A percentile compares a stretch with the other conserved stretches of the same genome.
Conservation (phyloP, 2,113 vertebrate genomes). For the Cryptomyrus ogoouensis region DNA sequence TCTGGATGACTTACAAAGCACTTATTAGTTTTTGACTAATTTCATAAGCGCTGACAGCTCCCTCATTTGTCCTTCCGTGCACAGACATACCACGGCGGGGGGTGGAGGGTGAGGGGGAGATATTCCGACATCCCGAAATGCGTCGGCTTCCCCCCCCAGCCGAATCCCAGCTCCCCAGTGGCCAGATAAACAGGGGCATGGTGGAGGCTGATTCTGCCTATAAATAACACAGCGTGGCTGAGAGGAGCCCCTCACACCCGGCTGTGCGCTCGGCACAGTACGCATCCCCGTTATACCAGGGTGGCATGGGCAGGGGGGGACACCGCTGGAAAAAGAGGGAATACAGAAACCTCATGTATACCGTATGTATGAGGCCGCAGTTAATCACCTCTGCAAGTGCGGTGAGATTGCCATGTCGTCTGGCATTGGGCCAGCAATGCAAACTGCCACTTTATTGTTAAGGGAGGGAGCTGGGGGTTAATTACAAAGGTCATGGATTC, state of each 20-base stretch:
- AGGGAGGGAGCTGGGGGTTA: background rate
- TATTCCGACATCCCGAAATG: background rate
- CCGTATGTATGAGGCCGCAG: background rate
- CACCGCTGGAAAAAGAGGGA: background rate
- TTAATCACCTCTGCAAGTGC: background rate
- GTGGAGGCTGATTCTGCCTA: background rate
- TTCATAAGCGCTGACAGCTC: background rate
- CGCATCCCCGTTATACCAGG: too few relatives aligned
- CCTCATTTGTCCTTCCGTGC: too few relatives aligned
- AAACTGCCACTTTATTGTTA: background rate
- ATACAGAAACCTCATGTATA: background rate
- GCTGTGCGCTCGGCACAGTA: background rate
- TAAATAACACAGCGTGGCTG: conserved; percentile 11
- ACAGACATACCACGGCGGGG: background rate
- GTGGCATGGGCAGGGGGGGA: background rate
- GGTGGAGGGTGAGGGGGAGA: background rate
- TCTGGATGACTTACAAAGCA: background rate
- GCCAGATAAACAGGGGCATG: background rate
- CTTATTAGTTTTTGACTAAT: conserved; percentile 3
- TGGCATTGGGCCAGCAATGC: background rate
- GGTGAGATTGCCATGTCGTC: background rate
- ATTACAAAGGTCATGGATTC: background rate
- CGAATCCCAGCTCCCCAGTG: conserved; percentile 4
- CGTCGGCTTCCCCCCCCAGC: background rate
- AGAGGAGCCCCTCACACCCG: conserved; percentile 10